Evolutionary conservation across 1,140 invertebrate species (phyloP).

Genomic region (Tribolium castaneum): DNA sequence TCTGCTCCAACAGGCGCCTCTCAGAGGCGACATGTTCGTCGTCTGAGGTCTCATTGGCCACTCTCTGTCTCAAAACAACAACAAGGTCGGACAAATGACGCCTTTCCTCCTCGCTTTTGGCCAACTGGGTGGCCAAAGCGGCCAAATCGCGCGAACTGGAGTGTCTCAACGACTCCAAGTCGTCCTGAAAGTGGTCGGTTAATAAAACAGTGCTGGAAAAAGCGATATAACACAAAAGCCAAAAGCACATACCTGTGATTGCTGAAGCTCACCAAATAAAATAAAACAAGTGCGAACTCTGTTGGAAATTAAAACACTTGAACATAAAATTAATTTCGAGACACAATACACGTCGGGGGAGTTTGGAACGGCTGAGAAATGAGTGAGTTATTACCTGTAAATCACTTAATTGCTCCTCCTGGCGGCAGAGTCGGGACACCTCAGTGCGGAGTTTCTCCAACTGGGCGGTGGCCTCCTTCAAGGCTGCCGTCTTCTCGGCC

Average conservation of each 20-base stretch:
- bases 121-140: slow-evolving; percentile 69
- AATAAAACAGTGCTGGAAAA: slow-evolving; percentile 4
- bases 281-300: slow-evolving; percentile 45
- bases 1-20: slow-evolving; percentile 76
- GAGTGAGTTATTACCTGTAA: slow-evolving; percentile 67
- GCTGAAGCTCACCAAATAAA: slow-evolving; percentile 50
- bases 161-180: slow-evolving; percentile 74
- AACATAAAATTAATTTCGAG: slow-evolving; percentile 9
- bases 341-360: neutral
- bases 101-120: slow-evolving; percentile 73
- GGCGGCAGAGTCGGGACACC: slow-evolving; percentile 70
- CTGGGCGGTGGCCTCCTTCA: slow-evolving; percentile 68
- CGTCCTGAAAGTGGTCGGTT: slow-evolving; percentile 68
- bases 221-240: slow-evolving; percentile 12
- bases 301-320: slow-evolving; percentile 29
- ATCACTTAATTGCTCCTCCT: slow-evolving; percentile 74
- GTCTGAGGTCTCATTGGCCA: slow-evolving; percentile 65
- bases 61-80: slow-evolving; percentile 71
- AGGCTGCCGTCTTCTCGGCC: slow-evolving; percentile 65
- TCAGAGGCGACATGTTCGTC: slow-evolving; percentile 73
- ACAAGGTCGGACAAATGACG: slow-evolving; percentile 75
- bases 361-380: neutral
- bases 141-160: slow-evolving; percentile 72
- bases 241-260: slow-evolving; percentile 59
- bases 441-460: slow-evolving; percentile 72